Evolutionary conservation across 2,888 invertebrate species (phyloP), one percentile per base, ranked within the genome.

Genomic region (Philhelius pedissequus): DNA sequence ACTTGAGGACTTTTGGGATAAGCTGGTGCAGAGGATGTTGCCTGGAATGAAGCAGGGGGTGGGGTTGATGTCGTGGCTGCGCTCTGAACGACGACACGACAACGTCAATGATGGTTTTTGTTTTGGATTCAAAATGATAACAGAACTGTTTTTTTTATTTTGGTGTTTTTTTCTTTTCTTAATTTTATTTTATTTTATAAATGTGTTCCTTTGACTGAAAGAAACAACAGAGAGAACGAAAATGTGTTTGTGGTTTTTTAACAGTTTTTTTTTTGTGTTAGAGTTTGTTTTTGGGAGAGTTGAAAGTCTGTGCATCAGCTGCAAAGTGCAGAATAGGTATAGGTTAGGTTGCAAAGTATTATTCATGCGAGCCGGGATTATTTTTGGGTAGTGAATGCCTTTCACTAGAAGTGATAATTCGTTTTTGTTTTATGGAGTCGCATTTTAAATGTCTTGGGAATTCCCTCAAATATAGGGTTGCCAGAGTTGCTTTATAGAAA

Each of bases 1-100:
- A 80, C 75, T 80, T 75, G 84, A 84, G 84, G 80, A 84, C 84
- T 80, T 84, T 84, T 76, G 84, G 84, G 80, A 84, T 76, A 86
- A 86, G 81, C 84, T 81, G 86, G 80, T 84, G 87, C 77, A 75
- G 84, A 82, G 80, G 60, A 75, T 48, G 45, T 13, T 27, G 40
- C 43, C 74, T 64, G 64, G 62, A 43, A 54, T 54, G 64, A 60
- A 43, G 58, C 73, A 62, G 80, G 78, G 84, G 78, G 86, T 76
- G 64, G 32, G 20, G 70, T 64, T 76, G 79, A 45, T 69, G 84
- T 38, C n/a, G 35, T 43, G 81, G 75, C 80, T 83, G 75, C 78
- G 60, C 73, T 86, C 82, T 40, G 86, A 80, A 81, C 22, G 38
- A 43, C 45, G 45, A 43, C 30, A 43, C 45, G 45, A 43, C 30